Percentiles rank a stretch among this genome's conserved stretches.
Conservation (phyloP, 1,140 invertebrate species). For the Drosophila virilis region DNA sequence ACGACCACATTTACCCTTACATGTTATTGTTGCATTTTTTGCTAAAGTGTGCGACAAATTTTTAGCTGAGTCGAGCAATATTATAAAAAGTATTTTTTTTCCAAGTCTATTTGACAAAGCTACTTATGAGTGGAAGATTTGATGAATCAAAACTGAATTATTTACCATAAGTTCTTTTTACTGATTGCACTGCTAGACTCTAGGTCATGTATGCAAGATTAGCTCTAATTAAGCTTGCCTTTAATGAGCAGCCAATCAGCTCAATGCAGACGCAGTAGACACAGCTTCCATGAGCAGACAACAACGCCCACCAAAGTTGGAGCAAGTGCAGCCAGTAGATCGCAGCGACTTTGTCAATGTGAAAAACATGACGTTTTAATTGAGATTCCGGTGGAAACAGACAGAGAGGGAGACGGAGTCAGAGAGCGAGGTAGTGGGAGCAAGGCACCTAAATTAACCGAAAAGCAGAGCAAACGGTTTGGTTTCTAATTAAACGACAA, state of each 20-base stretch:
- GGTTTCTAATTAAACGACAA: slow-evolving; percentile 42
- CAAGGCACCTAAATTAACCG: not conserved
- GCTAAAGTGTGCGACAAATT: too few species aligned
- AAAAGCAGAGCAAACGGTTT: slow-evolving; percentile 27
- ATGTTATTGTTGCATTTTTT: not conserved
- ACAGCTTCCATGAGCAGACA: slow-evolving; percentile 10
- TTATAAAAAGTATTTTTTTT: not conserved
- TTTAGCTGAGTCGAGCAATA: not conserved
- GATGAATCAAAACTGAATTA: not conserved
- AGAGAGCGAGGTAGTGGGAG: not conserved
- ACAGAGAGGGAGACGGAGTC: not conserved
- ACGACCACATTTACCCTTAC: too few species aligned
- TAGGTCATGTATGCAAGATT: not conserved
- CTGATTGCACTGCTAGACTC: not conserved
- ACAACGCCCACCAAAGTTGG: slow-evolving; percentile 15
- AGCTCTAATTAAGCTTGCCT: not conserved
- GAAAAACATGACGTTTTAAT: slow-evolving; percentile 52
- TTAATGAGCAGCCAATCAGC: slow-evolving; percentile 31
- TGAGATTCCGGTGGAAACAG: slow-evolving; percentile 27
- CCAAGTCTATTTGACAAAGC: not conserved
- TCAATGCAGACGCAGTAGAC: not conserved
- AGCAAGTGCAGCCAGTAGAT: slow-evolving; percentile 5
- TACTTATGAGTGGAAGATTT: not conserved
- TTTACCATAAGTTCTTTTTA: not conserved
- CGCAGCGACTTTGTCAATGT: slow-evolving; percentile 16